These are phyloP conservation scores for Phyllotis vaccarum DNA, from an alignment of 2,797 vertebrate species.

Conservation along the genomic window DNA sequence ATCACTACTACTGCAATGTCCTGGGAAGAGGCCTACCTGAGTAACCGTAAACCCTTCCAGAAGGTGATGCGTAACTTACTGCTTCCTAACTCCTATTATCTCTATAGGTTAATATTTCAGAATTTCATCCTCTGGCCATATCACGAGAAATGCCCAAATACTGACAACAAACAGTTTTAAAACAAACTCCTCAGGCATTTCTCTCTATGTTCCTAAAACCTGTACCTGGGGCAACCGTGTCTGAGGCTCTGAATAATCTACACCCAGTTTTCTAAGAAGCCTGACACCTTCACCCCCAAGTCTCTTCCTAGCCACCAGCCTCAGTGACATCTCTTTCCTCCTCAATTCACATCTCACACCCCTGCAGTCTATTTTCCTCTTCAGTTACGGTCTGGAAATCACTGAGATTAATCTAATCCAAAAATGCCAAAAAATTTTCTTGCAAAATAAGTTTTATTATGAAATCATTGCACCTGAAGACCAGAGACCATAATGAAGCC, in stretches of 20 bases:
- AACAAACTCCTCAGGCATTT: background rate
- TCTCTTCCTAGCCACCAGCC: background rate
- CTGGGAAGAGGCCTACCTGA: background rate
- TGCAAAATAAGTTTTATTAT: slow-evolving; percentile 14
- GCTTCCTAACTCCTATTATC: background rate
- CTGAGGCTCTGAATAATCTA: background rate
- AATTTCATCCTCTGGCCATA: background rate
- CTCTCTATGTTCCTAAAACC: background rate
- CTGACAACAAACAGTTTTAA: slow-evolving; percentile 23
- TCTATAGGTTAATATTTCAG: background rate
- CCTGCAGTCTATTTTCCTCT: background rate
- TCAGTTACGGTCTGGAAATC: background rate
- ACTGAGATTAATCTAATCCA: background rate
- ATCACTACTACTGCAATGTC: background rate
- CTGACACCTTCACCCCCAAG: background rate
- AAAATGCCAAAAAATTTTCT: background rate
- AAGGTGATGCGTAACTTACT: slow-evolving; percentile 2
- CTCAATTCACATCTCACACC: background rate
- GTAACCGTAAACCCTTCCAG: background rate
- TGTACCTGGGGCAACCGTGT: background rate
- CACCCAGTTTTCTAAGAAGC: background rate
- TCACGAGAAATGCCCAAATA: background rate
- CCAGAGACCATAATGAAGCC: background rate
- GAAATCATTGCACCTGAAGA: background rate
- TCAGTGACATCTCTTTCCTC: background rate